Conservation (phyloP, 23 tunicate genomes). For the Styela clava region DNA sequence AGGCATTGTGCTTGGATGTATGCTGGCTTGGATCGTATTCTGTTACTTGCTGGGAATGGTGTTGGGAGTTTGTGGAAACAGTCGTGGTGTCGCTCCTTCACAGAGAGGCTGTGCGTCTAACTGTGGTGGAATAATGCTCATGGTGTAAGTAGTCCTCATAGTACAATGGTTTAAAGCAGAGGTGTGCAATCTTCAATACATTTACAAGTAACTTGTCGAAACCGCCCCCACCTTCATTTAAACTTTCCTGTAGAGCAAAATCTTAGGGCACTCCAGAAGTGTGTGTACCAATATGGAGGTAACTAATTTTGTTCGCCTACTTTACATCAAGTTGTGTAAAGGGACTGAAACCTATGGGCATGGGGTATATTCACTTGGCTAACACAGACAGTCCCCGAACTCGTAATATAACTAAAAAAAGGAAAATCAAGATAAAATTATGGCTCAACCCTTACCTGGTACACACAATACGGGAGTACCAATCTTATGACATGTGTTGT, state of each 20-base stretch:
- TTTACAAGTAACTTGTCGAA: background rate
- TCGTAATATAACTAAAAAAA: no score
- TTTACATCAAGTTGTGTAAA: no score
- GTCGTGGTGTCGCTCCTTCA: conserved; percentile 19
- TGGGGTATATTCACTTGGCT: no score
- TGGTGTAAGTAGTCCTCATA: conserved; percentile 75
- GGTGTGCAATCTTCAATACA: background rate
- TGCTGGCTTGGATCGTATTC: conserved; percentile 55
- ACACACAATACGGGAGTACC: background rate
- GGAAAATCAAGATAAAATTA: no score
- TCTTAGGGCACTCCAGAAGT: no score
- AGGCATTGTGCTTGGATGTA: conserved; percentile 62
- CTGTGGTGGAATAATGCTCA: conserved; percentile 78
- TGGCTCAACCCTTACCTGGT: background rate
- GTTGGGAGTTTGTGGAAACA: conserved; percentile 43
- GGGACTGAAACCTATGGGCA: no score
- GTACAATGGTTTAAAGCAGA: no score
- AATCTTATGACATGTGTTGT: no score
- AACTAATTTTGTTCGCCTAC: no score
- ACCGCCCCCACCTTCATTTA: background rate
- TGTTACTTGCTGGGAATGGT: conserved; percentile 61
- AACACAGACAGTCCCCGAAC: no score
- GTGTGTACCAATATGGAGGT: no score
- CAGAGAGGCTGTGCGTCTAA: conserved; percentile 52
- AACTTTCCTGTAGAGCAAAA: background rate